Evolutionary conservation across 2,888 invertebrate species (phyloP), one percentile per base, ranked within the genome.

Genomic region (Mechanitis mazaeus): DNA sequence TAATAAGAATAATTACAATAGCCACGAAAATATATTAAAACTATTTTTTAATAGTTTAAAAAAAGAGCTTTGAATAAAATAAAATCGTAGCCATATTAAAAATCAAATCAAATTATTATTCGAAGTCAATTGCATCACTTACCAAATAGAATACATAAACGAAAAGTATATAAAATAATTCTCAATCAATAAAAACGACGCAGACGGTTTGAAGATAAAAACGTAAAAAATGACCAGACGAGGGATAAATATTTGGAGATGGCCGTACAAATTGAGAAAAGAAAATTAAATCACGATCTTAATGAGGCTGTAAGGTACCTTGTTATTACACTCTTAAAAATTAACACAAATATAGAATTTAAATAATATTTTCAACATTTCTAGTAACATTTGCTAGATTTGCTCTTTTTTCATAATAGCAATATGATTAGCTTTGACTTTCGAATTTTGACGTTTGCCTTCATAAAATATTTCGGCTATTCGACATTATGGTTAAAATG

Each of bases 381-480:
- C 28, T 50, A 50, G 50, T 50, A 50, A 50, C 50, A 50, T 31
- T 50, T 31, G 31, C 11, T 31, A 5, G 50, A 1, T 50, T 3
- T 28, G n/a, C 5, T 31, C 3, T 31, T 31, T 50, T 50, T 50
- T 50, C 31, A 31, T 9, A 31, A 50, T 50, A 50, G 50, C 50
- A 50, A 50, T 50, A 11, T 50, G n/a, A 7, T 20, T 20, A 47
- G 47, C 6, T 42, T 42, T 42, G 42, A 42, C 42, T 42, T 42
- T 42, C 9, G 42, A 42, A 9, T 50, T 50, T 28, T 50, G 50
- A 50, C 50, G n/a, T 50, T 50, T 31, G 50, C 9, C 50, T 50
- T 50, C 50, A 50, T 50, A n/a, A 50, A 11, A 31, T 28, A 50
- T 50, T 50, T 50, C 31, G 50, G 50, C 31, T 50, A 50, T 31